Conservation (phyloP, 2,888 invertebrate genomes). For the Homarus gammarus region DNA sequence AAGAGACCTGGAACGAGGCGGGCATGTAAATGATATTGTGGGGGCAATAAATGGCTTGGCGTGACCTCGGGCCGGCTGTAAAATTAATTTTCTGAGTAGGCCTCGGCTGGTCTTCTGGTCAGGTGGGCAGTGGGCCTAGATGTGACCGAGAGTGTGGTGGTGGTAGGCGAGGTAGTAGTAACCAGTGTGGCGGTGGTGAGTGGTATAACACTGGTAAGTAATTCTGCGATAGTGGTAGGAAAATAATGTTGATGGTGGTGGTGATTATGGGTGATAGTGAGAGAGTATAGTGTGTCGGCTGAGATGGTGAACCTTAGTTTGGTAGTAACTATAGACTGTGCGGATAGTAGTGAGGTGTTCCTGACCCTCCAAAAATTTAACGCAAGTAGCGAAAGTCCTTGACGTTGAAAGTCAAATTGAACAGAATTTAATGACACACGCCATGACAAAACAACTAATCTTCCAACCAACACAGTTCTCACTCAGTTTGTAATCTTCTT, state of each 20-base stretch:
- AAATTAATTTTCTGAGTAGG: constrained; percentile 62
- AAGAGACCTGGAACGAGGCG: constrained; percentile 45
- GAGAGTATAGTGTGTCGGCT: background rate
- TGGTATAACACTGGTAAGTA: background rate
- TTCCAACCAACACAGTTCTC: too few relatives aligned
- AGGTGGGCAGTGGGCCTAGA: constrained; percentile 42
- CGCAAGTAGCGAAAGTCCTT: too few relatives aligned
- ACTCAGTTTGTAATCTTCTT: too few relatives aligned
- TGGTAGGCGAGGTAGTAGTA: background rate
- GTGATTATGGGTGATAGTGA: too few relatives aligned
- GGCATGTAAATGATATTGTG: constrained; percentile 61
- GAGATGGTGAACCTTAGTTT: background rate
- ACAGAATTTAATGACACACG: too few relatives aligned
- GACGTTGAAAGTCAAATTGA: too few relatives aligned
- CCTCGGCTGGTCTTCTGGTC: constrained; percentile 17
- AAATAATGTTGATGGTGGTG: too few relatives aligned
- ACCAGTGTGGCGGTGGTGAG: background rate
- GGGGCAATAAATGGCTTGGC: constrained; percentile 61
- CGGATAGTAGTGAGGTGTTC: too few relatives aligned
- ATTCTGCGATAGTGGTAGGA: background rate
- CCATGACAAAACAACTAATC: too few relatives aligned
- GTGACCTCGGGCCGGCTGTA: constrained; percentile 50
- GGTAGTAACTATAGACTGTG: too few relatives aligned
- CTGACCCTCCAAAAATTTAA: too few relatives aligned
- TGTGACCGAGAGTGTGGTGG: constrained; percentile 33